Percentiles rank a stretch among this genome's conserved stretches.
Conservation (phyloP, 2,888 invertebrate species). For the Perizoma flavofasciatum region DNA sequence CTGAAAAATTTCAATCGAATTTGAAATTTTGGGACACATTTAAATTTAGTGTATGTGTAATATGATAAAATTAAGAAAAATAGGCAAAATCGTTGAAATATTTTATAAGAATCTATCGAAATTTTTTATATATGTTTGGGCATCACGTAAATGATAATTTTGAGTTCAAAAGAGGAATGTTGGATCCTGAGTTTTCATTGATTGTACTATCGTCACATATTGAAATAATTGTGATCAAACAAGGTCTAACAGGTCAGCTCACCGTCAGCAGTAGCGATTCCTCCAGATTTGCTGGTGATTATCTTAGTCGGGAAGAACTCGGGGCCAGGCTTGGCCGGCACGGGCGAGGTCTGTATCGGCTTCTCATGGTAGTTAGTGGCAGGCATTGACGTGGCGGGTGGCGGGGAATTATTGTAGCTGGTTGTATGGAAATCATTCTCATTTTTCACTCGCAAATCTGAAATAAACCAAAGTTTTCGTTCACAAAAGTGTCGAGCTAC, state of each 20-base stretch:
- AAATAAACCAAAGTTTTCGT: constrained; percentile 41
- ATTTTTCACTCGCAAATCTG: constrained; percentile 91
- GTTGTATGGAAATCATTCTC: constrained; percentile 83
- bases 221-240: no score
- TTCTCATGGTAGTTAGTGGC: constrained; percentile 76
- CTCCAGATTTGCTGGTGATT: constrained; percentile 89
- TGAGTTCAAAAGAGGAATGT: no score
- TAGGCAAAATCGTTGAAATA: no score
- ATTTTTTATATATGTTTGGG: no score
- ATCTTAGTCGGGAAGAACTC: constrained; percentile 86
- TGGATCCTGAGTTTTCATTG: no score
- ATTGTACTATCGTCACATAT: no score
- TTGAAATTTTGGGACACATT: no score
- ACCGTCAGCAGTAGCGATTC: constrained; percentile 94
- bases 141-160: no score
- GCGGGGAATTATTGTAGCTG: constrained; percentile 84
- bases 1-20: no score
- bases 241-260: constrained; percentile 45
- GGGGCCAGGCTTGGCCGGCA: constrained; percentile 84
- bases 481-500: constrained; percentile 8
- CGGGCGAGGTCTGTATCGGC: constrained; percentile 75
- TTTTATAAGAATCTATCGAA: no score
- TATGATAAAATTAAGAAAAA: no score
- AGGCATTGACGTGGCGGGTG: constrained; percentile 81
- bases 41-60: no score